Base-by-base conservation (phyloP, 2,797 vertebrate genomes). In the Alosa sapidissima region DNA sequence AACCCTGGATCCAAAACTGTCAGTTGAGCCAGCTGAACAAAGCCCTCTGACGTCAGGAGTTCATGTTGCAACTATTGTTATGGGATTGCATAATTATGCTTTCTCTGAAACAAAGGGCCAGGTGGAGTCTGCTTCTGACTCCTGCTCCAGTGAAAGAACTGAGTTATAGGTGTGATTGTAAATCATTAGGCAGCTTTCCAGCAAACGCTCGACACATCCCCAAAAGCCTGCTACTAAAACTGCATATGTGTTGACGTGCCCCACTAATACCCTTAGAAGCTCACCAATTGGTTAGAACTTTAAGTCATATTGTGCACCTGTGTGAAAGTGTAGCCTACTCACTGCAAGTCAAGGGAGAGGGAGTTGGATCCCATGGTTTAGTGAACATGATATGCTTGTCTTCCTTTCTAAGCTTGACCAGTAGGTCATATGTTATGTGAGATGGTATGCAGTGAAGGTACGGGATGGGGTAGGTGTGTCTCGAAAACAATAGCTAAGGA, bases 11-110 rank as follows among this genome's bases (percentile, higher is more conserved):
- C 68, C 33, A 45, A 75, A 75, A 75, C 33, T 36, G 33, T 7
- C 33, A 19, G 33, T 3, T 45, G 68, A 75, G 36, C 36, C 36
- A 28, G 2, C 16, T 75, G 36, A 36, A 5, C 33, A 41, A 45
- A 45, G 36, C 36, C 16, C 36, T 41, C 36, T 75, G 68, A 75
- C 68, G 36, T 75, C 68, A 75, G 5, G 36, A 45, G 14, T 45
- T 0, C 14, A 19, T 75, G 68, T 75, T 75, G 68, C 68, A 75
- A 75, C 68, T 75, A 36, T 45, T 72, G 33, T 72, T 75, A 36
- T 75, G 24, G 14, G 36, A 75, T 75, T 75, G 45, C 68, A 75
- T 41, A 75, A 75, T 75, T 75, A 75, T 28, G 28, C 68, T 75
- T 60, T 9, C 36, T 75, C 45, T 45, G 68, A 45, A 45, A 75